Conservation (phyloP, 2,113 vertebrate genomes). For the Xiphorhynchus elegans region DNA sequence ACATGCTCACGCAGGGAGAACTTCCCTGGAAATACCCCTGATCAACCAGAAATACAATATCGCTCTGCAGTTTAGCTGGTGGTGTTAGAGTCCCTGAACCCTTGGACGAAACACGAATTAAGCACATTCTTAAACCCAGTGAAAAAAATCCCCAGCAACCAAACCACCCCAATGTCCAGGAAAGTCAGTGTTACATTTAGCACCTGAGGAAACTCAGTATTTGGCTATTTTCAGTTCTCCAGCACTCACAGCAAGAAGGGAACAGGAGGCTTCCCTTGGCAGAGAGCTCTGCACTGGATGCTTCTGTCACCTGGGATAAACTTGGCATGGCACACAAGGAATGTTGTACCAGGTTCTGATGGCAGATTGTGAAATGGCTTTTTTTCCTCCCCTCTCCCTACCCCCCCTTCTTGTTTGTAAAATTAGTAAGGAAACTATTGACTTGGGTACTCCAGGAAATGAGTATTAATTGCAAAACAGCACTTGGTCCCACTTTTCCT, state of each 20-base stretch:
- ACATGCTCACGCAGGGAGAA: background rate
- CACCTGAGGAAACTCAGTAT: fast-evolving
- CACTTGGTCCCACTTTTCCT: background rate
- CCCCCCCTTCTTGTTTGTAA: background rate
- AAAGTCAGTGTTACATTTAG: background rate
- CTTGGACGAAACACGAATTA: background rate
- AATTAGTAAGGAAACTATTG: background rate
- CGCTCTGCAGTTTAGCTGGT: background rate
- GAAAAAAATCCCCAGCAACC: background rate
- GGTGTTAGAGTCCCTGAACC: background rate
- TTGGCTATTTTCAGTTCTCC: background rate
- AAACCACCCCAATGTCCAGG: background rate
- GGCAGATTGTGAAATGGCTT: background rate
- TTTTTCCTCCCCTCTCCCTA: background rate
- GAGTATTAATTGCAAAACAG: background rate
- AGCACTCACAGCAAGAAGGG: background rate
- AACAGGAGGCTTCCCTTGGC: background rate
- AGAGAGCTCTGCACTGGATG: background rate
- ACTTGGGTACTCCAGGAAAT: background rate
- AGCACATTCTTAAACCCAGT: background rate
- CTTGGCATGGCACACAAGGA: background rate
- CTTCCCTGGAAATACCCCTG: background rate
- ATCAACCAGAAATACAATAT: background rate
- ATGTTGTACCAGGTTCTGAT: background rate
- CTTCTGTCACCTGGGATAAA: background rate